Percentiles rank a stretch among this genome's conserved stretches.
Evolutionary conservation across 2,888 invertebrate genomes (phyloP).

Genomic region (Drosophila melanosoma): DNA sequence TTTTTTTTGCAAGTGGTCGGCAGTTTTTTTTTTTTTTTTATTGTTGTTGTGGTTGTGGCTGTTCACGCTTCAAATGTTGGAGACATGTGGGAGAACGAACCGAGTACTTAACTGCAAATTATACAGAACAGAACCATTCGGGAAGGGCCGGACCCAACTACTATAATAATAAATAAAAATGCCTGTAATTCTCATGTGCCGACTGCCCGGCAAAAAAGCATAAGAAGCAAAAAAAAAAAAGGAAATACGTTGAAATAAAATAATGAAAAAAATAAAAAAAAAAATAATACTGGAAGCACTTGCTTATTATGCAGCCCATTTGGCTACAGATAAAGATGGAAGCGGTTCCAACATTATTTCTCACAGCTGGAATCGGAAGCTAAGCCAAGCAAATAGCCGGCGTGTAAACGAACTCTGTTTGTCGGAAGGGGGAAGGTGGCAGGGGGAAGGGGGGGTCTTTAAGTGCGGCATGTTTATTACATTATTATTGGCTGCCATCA

Average conservation of each 20-base stretch:
- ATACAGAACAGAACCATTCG: conserved; percentile 40
- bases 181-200: conserved; percentile 76
- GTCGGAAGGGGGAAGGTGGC: neutral
- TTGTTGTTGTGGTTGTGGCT: conserved; percentile 4
- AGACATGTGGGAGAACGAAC: conserved; percentile 61
- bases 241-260: conserved; percentile 12
- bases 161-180: conserved; percentile 74
- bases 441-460: neutral
- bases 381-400: conserved; percentile 69
- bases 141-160: conserved; percentile 49
- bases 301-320: conserved; percentile 77
- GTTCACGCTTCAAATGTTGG: conserved; percentile 55
- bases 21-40: conserved; percentile 13
- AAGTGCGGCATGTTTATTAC: conserved; percentile 62
- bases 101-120: conserved; percentile 66
- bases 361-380: conserved; percentile 67
- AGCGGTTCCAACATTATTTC: conserved; percentile 39
- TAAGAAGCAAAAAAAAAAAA: conserved; percentile 13
- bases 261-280: conserved; percentile 21
- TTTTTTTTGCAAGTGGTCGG: conserved; percentile 62
- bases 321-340: conserved; percentile 6
- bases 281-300: conserved; percentile 47
- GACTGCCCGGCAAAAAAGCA: conserved; percentile 21
- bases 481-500: conserved; percentile 61
- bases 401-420: conserved; percentile 68